These are phyloP conservation scores for Apotomis capreana DNA, from an alignment of 2,888 invertebrate genomes.

Conservation along the genomic window DNA sequence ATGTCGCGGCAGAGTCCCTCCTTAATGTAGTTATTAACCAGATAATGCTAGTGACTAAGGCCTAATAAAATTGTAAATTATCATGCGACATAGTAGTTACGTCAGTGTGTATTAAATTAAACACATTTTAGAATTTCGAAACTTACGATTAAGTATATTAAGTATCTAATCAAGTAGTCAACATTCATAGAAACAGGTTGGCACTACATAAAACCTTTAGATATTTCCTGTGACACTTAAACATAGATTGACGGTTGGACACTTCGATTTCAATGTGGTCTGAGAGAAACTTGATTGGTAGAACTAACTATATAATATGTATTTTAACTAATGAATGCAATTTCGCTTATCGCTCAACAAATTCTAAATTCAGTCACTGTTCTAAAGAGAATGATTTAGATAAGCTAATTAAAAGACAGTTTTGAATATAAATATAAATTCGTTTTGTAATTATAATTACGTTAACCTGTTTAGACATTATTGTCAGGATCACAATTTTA, in stretches of 20 bases:
- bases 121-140: background rate
- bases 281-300: background rate
- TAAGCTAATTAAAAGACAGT: too few relatives aligned
- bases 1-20: too few relatives aligned
- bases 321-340: background rate
- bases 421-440: too few relatives aligned
- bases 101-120: background rate
- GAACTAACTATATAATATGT: background rate
- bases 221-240: slow-evolving; percentile 10
- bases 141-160: slow-evolving; percentile 8
- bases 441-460: too few relatives aligned
- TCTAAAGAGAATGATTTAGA: too few relatives aligned
- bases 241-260: slow-evolving; percentile 1
- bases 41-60: too few relatives aligned
- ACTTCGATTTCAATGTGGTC: background rate
- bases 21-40: too few relatives aligned
- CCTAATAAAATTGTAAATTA: background rate
- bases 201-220: slow-evolving; percentile 2
- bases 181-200: slow-evolving; percentile 4
- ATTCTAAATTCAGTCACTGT: too few relatives aligned
- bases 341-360: background rate
- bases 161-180: slow-evolving; percentile 12
- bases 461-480: too few relatives aligned
- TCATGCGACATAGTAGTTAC: background rate
- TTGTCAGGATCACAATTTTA: too few relatives aligned